These are phyloP conservation scores for Spermophilus dauricus DNA, from an alignment of 2,113 vertebrate genomes.

Conservation along the genomic window DNA sequence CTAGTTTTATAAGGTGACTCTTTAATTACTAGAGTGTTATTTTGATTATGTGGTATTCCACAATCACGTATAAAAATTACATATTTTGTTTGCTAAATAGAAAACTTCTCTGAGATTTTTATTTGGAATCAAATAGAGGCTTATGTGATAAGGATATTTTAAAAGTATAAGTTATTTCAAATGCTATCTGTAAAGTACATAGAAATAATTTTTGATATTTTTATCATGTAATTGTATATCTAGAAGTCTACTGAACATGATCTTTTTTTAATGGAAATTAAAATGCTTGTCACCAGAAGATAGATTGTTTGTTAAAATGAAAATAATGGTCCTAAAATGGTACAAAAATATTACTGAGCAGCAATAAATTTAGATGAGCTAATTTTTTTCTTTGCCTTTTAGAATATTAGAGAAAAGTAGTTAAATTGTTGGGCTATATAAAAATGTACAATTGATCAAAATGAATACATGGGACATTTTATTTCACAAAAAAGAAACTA, in stretches of 20 bases:
- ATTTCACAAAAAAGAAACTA: neutral
- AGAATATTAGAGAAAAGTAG: neutral
- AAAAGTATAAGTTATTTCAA: slow-evolving; percentile 10
- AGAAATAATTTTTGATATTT: slow-evolving; percentile 15
- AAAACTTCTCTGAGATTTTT: neutral
- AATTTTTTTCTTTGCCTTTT: neutral
- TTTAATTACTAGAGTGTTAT: slow-evolving; percentile 59
- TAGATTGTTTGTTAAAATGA: neutral
- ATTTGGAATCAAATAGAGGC: neutral
- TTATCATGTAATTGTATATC: neutral
- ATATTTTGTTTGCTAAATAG: slow-evolving; percentile 30
- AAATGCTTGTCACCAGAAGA: neutral
- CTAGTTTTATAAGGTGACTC: neutral
- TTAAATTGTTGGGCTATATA: neutral
- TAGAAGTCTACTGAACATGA: neutral
- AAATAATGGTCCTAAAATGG: neutral
- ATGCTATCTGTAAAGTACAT: slow-evolving; percentile 19
- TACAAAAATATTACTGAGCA: neutral
- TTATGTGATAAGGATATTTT: slow-evolving; percentile 20
- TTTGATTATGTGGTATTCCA: slow-evolving; percentile 45
- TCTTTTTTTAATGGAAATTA: slow-evolving; percentile 14
- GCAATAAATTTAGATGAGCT: slow-evolving; percentile 14
- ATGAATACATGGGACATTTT: neutral
- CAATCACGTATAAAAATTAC: slow-evolving; percentile 44
- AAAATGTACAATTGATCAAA: neutral